These are phyloP conservation scores for Neosilurus hyrtlii DNA, from an alignment of 2,797 vertebrate species.

Conservation along the genomic window DNA sequence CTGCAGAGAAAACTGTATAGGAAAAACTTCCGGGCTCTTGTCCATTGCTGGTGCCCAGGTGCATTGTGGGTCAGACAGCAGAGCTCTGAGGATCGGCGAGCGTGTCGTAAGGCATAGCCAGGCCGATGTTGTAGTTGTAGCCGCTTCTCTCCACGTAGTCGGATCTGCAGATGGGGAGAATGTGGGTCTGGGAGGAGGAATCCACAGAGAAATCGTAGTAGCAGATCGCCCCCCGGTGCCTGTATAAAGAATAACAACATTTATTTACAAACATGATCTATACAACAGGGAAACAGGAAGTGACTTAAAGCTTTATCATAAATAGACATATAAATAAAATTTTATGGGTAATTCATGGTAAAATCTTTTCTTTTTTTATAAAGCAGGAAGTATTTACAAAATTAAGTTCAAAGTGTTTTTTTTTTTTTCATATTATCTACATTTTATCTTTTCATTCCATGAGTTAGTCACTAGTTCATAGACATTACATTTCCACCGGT, in stretches of 20 bases:
- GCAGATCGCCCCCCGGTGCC: slow-evolving; percentile 86
- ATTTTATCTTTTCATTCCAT: background rate
- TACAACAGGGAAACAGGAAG: background rate
- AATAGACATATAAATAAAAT: background rate
- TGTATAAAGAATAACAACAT: slow-evolving; percentile 55
- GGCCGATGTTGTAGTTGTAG: slow-evolving; percentile 89
- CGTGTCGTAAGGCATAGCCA: slow-evolving; percentile 80
- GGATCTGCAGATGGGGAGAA: slow-evolving; percentile 89
- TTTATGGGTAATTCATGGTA: no score
- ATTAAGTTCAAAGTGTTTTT: background rate
- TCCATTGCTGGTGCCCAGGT: background rate
- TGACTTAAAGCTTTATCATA: background rate
- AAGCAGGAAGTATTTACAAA: background rate
- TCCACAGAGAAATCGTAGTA: slow-evolving; percentile 88
- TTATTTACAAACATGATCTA: background rate
- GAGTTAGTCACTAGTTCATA: background rate
- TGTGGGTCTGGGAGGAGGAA: slow-evolving; percentile 71
- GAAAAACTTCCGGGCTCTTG: background rate
- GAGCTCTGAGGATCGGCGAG: slow-evolving; percentile 58
- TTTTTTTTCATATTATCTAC: background rate
- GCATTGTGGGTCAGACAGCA: slow-evolving; percentile 48
- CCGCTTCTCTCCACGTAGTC: slow-evolving; percentile 71
- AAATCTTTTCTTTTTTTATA: no score
- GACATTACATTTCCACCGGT: no score
- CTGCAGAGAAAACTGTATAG: background rate